Conservation (phyloP, 2,888 invertebrate genomes). For the Meteorus colon region DNA sequence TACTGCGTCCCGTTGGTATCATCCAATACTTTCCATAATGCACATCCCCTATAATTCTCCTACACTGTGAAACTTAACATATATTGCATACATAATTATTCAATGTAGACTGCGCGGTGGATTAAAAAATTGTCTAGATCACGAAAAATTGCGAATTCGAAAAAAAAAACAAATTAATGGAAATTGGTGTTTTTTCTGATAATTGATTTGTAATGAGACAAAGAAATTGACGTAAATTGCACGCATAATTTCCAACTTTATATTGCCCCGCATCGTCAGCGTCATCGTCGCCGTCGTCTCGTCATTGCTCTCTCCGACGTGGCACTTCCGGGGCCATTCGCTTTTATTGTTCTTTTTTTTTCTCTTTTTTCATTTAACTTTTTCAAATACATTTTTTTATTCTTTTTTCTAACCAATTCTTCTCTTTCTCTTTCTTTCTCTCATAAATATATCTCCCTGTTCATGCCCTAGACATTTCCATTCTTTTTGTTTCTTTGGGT, state of each 20-base stretch:
- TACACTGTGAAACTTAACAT: not conserved
- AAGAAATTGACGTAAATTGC: too few relatives aligned
- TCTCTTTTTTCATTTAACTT: not conserved
- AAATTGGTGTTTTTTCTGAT: too few relatives aligned
- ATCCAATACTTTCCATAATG: not conserved
- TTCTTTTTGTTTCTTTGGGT: not conserved
- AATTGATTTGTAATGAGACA: too few relatives aligned
- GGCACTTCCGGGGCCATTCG: not conserved
- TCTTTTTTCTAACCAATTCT: slow-evolving; percentile 47
- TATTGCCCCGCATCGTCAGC: not conserved
- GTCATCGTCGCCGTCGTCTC: not conserved
- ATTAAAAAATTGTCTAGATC: too few relatives aligned
- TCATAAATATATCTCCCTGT: not conserved
- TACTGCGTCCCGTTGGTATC: slow-evolving; percentile 35
- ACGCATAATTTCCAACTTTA: too few relatives aligned
- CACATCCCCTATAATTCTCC: not conserved
- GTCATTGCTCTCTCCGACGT: not conserved
- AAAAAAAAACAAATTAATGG: too few relatives aligned
- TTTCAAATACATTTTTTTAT: slow-evolving; percentile 1
- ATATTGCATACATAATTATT: not conserved
- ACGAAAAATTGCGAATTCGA: too few relatives aligned
- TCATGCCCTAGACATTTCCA: slow-evolving; percentile 17
- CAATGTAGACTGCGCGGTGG: not conserved
- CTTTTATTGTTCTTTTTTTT: slow-evolving; percentile 16
- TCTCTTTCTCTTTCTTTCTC: slow-evolving; percentile 12